Conservation (phyloP, 64 coral and sea anemone species). For the Pocillopora damicornis region DNA sequence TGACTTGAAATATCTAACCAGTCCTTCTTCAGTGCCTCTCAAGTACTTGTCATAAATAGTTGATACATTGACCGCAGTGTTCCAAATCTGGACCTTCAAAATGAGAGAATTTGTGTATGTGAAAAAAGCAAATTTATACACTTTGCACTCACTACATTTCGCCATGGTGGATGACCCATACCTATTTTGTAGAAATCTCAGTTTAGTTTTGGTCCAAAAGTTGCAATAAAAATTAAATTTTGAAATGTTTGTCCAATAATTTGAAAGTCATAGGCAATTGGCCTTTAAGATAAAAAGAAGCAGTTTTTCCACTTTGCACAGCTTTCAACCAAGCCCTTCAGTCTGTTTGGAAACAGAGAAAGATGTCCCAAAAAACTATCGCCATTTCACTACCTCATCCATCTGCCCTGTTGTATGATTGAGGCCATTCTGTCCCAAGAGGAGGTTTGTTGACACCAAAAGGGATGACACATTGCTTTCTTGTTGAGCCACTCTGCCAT, state of each 20-base stretch:
- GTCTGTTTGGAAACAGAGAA: too few relatives aligned
- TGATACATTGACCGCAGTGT: constrained; percentile 1
- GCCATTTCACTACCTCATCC: not conserved
- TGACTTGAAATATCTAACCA: constrained; percentile 28
- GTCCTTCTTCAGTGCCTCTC: constrained; percentile 13
- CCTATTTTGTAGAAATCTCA: too few relatives aligned
- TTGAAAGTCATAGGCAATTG: too few relatives aligned
- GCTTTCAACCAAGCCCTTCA: too few relatives aligned
- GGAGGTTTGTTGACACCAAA: not conserved
- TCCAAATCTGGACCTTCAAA: constrained; percentile 18
- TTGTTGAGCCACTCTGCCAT: not conserved
- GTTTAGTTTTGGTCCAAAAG: too few relatives aligned
- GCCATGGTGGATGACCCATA: too few relatives aligned
- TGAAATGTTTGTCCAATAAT: too few relatives aligned
- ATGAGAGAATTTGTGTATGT: not conserved
- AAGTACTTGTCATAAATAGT: constrained; percentile 25
- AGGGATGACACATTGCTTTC: not conserved
- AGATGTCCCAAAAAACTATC: not conserved
- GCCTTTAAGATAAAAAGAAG: too few relatives aligned
- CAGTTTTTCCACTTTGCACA: too few relatives aligned
- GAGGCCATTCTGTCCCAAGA: constrained; percentile 13
- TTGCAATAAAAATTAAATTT: too few relatives aligned
- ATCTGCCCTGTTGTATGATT: constrained; percentile 12
- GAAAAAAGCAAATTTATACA: not conserved
- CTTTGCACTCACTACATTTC: not conserved